Percentiles rank a stretch among this genome's conserved stretches.
These are phyloP conservation scores for Myotis findleyi DNA, from an alignment of 2,797 vertebrate species.

Conservation along the genomic window DNA sequence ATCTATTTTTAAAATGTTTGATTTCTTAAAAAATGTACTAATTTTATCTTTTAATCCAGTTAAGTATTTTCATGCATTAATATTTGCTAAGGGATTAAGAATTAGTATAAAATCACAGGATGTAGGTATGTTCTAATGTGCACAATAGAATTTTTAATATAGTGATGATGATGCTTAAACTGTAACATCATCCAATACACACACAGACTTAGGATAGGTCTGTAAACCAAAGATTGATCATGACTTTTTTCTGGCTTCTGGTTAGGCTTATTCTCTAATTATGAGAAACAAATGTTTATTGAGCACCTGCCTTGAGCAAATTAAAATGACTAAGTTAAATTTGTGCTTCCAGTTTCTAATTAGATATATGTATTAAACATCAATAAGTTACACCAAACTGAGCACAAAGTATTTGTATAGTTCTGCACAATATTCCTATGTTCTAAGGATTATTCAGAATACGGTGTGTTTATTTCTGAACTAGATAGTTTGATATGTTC, in stretches of 20 bases:
- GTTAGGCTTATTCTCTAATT: not conserved
- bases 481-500: not conserved
- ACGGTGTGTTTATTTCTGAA: conserved; percentile 15
- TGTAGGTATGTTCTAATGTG: not conserved
- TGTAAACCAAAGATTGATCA: not conserved
- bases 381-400: not conserved
- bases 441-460: not conserved
- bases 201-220: not conserved
- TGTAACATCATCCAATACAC: not conserved
- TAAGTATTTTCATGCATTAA: conserved; percentile 29
- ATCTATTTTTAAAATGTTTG: conserved; percentile 21
- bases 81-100: conserved; percentile 22
- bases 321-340: conserved; percentile 39
- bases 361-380: not conserved
- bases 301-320: conserved; percentile 3
- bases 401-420: conserved; percentile 10
- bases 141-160: not conserved
- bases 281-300: conserved; percentile 34
- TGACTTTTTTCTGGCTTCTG: conserved; percentile 27
- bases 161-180: not conserved
- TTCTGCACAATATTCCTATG: not conserved
- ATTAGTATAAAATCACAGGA: not conserved
- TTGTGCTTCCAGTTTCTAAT: conserved; percentile 22
- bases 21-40: conserved; percentile 34
- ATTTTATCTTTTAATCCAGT: conserved; percentile 22